phyloP scores from a whole-genome alignment of 2,797 vertebrate genomes.

The Spatula versicolor region DNA sequence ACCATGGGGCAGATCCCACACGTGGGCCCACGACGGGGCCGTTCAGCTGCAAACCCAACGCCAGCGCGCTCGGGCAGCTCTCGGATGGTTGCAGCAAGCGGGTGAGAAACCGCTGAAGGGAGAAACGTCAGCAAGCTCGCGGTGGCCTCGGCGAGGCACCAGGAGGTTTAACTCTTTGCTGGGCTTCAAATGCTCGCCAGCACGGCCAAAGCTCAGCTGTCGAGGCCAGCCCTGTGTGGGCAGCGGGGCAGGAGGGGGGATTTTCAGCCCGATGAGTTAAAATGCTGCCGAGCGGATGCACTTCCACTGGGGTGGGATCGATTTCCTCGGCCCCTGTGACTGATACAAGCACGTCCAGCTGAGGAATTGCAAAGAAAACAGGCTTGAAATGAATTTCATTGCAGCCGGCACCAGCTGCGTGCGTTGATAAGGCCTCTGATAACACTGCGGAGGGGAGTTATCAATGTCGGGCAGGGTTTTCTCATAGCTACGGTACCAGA shows the following conservation, averaged over 20 bases:
- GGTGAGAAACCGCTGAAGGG: neutral
- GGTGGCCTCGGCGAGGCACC: neutral
- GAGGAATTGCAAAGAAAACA: slow-evolving; percentile 36
- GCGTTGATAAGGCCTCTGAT: slow-evolving; percentile 21
- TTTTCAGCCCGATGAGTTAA: neutral
- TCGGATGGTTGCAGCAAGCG: neutral
- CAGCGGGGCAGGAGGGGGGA: neutral
- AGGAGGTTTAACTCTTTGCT: neutral
- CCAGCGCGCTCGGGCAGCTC: neutral
- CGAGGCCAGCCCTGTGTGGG: too few species aligned
- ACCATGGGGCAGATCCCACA: neutral
- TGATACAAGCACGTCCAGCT: neutral
- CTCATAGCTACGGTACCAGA: neutral
- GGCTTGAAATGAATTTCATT: slow-evolving; percentile 41
- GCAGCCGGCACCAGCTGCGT: neutral
- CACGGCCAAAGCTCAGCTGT: neutral
- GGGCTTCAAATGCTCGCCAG: neutral
- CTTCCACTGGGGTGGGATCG: neutral
- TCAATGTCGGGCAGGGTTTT: neutral
- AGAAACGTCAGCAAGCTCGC: neutral
- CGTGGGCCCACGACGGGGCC: neutral
- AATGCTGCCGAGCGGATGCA: neutral
- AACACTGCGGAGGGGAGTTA: neutral
- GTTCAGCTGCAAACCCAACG: fast-evolving
- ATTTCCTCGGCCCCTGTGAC: neutral